Evolutionary conservation across 1,140 invertebrate species (phyloP).

Genomic region (Bombus affinis): DNA sequence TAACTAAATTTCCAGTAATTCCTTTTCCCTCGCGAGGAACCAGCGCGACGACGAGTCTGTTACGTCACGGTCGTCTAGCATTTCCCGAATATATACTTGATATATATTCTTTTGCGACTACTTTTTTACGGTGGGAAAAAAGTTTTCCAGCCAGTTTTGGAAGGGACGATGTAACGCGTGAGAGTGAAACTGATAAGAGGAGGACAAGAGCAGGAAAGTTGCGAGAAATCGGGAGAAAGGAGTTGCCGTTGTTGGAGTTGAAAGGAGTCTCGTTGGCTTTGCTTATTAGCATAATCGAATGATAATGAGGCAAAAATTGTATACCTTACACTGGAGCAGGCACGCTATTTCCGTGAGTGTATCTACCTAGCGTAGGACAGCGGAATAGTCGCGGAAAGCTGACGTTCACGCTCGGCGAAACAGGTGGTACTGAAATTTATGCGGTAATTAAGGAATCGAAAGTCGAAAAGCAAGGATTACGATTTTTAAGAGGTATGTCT

Average conservation of each 20-base stretch:
- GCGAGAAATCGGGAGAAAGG: conserved; percentile 34
- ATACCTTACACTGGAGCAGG: neutral
- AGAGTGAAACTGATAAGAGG: conserved; percentile 26
- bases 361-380: neutral
- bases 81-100: neutral
- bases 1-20: conserved; percentile 63
- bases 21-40: conserved; percentile 62
- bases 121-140: neutral
- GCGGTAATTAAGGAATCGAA: conserved; percentile 37
- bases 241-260: neutral
- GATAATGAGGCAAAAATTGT: conserved; percentile 35
- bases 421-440: conserved; percentile 4
- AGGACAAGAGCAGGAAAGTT: neutral
- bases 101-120: too few species aligned
- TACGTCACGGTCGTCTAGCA: conserved; percentile 1
- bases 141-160: neutral
- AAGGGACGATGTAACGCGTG: neutral
- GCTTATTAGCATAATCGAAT: conserved; percentile 50
- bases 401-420: neutral
- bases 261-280: too few species aligned
- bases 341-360: too few species aligned
- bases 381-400: too few species aligned
- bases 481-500: neutral
- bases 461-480: neutral
- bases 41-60: conserved; percentile 1